These are phyloP conservation scores for Charaxes varanes DNA, from an alignment of 1,140 invertebrate species.

Conservation along the genomic window DNA sequence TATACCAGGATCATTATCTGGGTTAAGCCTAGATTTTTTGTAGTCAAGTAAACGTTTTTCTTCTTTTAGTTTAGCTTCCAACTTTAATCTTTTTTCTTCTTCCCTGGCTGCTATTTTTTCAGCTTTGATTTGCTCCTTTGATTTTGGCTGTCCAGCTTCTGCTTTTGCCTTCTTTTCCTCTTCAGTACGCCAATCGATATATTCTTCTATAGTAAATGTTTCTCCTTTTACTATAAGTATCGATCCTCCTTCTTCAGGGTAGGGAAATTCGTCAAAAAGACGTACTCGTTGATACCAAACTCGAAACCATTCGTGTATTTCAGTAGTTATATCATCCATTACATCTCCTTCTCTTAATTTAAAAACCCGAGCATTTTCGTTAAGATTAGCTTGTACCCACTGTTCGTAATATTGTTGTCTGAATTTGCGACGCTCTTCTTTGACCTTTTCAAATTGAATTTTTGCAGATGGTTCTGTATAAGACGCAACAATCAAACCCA, in stretches of 20 bases:
- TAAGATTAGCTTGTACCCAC: slow-evolving; percentile 70
- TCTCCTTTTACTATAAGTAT: slow-evolving; percentile 59
- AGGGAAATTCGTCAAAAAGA: slow-evolving; percentile 62
- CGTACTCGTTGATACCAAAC: slow-evolving; percentile 70
- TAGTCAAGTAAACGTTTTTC: slow-evolving; percentile 49
- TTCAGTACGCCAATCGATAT: slow-evolving; percentile 43
- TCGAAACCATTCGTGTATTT: slow-evolving; percentile 80
- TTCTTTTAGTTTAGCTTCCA: slow-evolving; percentile 47
- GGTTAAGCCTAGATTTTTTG: slow-evolving; percentile 53
- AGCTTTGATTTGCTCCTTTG: slow-evolving; percentile 60
- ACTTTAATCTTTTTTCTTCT: slow-evolving; percentile 46
- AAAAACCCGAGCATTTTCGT: slow-evolving; percentile 75
- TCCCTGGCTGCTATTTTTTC: slow-evolving; percentile 44
- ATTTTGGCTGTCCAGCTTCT: slow-evolving; percentile 41
- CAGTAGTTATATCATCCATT: slow-evolving; percentile 81
- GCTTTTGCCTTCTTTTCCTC: slow-evolving; percentile 56
- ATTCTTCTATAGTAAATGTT: slow-evolving; percentile 59
- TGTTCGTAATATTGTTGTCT: slow-evolving; percentile 69
- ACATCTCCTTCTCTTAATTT: slow-evolving; percentile 74
- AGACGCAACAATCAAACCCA: slow-evolving; percentile 51
- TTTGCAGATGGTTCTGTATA: slow-evolving; percentile 48
- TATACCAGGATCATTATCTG: slow-evolving; percentile 58
- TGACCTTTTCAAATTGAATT: slow-evolving; percentile 67
- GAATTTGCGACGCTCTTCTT: slow-evolving; percentile 68
- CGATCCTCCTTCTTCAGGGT: slow-evolving; percentile 58